These are phyloP conservation scores for Passer domesticus DNA, from an alignment of 2,113 vertebrate species.

Conservation along the genomic window DNA sequence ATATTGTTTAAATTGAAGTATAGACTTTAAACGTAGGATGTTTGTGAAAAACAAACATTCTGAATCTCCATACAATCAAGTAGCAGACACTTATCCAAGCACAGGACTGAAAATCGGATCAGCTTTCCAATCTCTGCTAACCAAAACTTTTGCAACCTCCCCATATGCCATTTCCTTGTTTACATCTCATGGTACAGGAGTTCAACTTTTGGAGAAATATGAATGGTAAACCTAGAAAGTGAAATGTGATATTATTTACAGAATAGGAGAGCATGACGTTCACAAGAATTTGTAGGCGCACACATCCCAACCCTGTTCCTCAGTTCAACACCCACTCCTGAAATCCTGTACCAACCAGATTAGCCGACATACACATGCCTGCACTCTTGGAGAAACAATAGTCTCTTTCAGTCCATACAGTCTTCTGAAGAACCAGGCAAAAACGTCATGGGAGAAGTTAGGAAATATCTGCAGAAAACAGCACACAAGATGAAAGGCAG, in stretches of 20 bases:
- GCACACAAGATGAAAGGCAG: conserved; percentile 68
- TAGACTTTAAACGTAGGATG: background rate
- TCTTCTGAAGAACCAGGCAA: conserved; percentile 70
- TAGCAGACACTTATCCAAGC: background rate
- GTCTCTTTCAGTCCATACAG: conserved; percentile 72
- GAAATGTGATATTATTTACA: conserved; percentile 1
- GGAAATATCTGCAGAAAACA: conserved; percentile 75
- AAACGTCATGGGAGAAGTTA: conserved; percentile 80
- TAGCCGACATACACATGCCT: conserved; percentile 54
- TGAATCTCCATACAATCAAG: background rate
- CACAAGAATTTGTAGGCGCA: background rate
- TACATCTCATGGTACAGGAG: background rate
- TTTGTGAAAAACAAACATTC: background rate
- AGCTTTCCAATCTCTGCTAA: background rate
- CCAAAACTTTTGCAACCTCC: background rate
- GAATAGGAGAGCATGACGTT: background rate
- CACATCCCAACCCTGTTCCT: conserved; percentile 18
- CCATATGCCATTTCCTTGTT: background rate
- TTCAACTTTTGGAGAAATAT: background rate
- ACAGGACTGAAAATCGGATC: background rate
- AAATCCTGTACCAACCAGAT: conserved; percentile 69
- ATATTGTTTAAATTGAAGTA: background rate
- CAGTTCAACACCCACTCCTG: conserved; percentile 63
- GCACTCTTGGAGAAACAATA: conserved; percentile 73
- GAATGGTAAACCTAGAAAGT: conserved; percentile 2